Base-by-base conservation (phyloP, 2,888 invertebrate species). In the Pseudoips prasinana region DNA sequence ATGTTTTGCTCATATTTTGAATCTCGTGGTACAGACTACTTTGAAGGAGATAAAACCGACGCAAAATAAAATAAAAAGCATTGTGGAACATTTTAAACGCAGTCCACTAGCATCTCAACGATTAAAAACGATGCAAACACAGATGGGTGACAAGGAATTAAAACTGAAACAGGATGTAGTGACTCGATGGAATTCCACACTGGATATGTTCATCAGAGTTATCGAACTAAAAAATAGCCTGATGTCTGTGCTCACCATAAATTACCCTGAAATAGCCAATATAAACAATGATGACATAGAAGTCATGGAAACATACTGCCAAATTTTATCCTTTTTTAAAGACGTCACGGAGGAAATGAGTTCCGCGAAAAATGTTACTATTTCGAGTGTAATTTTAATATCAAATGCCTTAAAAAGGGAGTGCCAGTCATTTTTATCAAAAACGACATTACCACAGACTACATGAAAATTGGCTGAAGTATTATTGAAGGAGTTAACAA, bases 1-100 rank as follows among this genome's bases (percentile, higher is more conserved):
- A 1, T 45, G 39, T 28, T 45, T 39, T 17, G 37, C 44, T 7
- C 44, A 39, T 14, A 39, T 33, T 1, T 2, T 37, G 6, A 45
- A 45, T 14, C 9, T 45, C 0, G 26, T 33, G 7, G 44, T 39
- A 1, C 39, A 44, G 19, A 7, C 33, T 1, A 23, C 25, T 2
- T 24, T 39, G 7, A 24, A 8, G 28, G 25, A 37, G 31, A 37
- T 39, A 10, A 32, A 30, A 23, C 8, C 3, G 0, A 29, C 17
- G 10, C 18, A 7, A 8, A 24, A 1, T n/a, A 35, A 36, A 23
- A 8, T 36, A 1, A 30, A 36, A 27, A 17, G 7, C 0, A 30
- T 30, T 1, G 26, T 36, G 1, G 26, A 36, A 6, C 28, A 39
- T 1, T 38, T 33, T 9, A 22, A 3, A 19, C 17, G 42, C 2